phyloP scores from a whole-genome alignment of 2,113 vertebrate species.

The Jaculus jaculus region DNA sequence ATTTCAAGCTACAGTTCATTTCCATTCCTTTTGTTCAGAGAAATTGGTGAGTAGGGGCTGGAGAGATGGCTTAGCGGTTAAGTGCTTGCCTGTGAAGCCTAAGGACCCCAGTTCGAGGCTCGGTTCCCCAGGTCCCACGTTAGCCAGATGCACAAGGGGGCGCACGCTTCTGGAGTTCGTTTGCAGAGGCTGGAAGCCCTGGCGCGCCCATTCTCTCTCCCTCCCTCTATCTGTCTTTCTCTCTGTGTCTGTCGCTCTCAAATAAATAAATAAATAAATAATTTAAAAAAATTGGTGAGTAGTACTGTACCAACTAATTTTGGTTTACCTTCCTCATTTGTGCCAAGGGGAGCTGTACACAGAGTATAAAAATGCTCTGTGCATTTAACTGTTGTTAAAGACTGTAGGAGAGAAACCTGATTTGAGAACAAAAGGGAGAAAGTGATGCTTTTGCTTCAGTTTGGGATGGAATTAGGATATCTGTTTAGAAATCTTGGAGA shows the following conservation, averaged over 20 bases:
- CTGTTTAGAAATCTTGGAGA: background rate
- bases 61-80: too few relatives aligned
- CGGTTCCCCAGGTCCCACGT: too few relatives aligned
- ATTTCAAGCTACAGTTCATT: background rate
- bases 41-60: background rate
- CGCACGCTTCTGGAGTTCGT: too few relatives aligned
- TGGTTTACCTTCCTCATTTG: background rate
- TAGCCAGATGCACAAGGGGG: too few relatives aligned
- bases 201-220: too few relatives aligned
- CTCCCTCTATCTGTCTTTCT: too few relatives aligned
- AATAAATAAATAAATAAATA: too few relatives aligned
- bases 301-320: background rate
- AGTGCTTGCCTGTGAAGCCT: too few relatives aligned
- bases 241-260: too few relatives aligned
- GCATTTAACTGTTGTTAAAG: background rate
- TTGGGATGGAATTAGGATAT: background rate
- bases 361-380: background rate
- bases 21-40: background rate
- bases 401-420: background rate
- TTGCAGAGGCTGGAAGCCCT: too few relatives aligned
- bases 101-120: too few relatives aligned
- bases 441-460: background rate
- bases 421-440: background rate
- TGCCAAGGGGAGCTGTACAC: background rate
- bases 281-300: background rate